Conservation (phyloP, 2,888 invertebrate species). For the Lasioglossum figueresi region DNA sequence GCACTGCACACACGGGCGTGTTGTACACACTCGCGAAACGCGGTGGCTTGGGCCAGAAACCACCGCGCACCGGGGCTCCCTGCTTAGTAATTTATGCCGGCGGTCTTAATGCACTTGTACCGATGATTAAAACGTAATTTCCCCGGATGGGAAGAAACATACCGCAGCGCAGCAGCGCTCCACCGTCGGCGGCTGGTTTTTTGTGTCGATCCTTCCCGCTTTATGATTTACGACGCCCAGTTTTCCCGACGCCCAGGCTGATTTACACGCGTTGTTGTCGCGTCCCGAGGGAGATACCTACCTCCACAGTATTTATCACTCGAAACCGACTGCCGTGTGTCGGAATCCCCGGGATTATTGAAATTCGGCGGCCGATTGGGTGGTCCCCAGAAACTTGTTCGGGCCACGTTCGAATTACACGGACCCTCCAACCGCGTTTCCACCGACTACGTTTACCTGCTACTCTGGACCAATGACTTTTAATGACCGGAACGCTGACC, state of each 20-base stretch:
- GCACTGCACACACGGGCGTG: slow-evolving; percentile 14
- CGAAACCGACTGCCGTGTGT: not conserved
- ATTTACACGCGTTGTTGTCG: slow-evolving; percentile 32
- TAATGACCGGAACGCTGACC: not conserved
- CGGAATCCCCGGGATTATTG: slow-evolving; percentile 7
- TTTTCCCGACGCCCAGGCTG: slow-evolving; percentile 16
- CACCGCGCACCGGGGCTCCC: slow-evolving; percentile 15
- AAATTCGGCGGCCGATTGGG: slow-evolving; percentile 4
- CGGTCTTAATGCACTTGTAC: slow-evolving; percentile 60
- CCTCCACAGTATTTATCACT: not conserved
- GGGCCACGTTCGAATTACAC: not conserved
- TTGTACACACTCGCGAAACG: slow-evolving; percentile 28
- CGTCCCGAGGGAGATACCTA: not conserved
- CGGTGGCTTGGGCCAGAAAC: slow-evolving; percentile 20
- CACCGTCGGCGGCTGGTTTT: slow-evolving; percentile 26
- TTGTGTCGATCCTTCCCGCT: slow-evolving; percentile 18
- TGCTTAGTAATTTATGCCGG: slow-evolving; percentile 59
- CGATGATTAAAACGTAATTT: slow-evolving; percentile 69
- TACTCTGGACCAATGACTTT: not conserved
- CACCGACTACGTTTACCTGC: not conserved
- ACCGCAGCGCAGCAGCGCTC: slow-evolving; percentile 1
- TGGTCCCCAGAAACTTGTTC: slow-evolving; percentile 2
- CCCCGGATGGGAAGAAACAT: slow-evolving; percentile 61
- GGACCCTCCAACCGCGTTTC: not conserved
- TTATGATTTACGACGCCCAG: slow-evolving; percentile 52